phyloP scores from a whole-genome alignment of 2,888 invertebrate genomes.

The Leptinotarsa rubiginosa region DNA sequence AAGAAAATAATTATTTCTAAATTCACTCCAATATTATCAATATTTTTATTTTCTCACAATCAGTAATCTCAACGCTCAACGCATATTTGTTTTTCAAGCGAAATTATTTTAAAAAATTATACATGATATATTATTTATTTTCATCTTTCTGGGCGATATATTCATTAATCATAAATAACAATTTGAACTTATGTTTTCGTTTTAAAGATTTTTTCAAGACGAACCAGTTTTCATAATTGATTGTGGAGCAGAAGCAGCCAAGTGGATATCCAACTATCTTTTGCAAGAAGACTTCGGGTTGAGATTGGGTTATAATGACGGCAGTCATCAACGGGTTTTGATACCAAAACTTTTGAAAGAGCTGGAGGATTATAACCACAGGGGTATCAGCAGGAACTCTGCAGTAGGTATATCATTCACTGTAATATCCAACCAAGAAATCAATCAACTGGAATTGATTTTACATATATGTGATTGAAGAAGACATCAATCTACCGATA shows the following conservation, averaged over 20 bases:
- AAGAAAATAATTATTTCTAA: too few relatives aligned
- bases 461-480: too few relatives aligned
- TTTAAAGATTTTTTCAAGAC: slow-evolving; percentile 34
- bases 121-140: too few relatives aligned
- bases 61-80: too few relatives aligned
- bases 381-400: slow-evolving; percentile 46
- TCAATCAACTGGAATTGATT: too few relatives aligned
- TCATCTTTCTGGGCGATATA: too few relatives aligned
- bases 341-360: slow-evolving; percentile 46
- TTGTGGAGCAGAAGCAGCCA: slow-evolving; percentile 72
- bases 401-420: slow-evolving; percentile 45
- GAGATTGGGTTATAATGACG: slow-evolving; percentile 60
- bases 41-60: too few relatives aligned
- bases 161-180: too few relatives aligned
- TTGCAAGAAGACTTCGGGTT: slow-evolving; percentile 54
- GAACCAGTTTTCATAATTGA: slow-evolving; percentile 68
- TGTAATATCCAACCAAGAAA: not conserved
- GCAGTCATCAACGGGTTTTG: slow-evolving; percentile 43
- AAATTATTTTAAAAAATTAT: too few relatives aligned
- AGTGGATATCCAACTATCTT: slow-evolving; percentile 70
- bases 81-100: too few relatives aligned
- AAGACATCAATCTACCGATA: too few relatives aligned
- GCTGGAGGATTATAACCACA: slow-evolving; percentile 37
- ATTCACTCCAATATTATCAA: too few relatives aligned
- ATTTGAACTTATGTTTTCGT: not conserved